Evolutionary conservation across 2,797 vertebrate genomes (phyloP), one percentile per base, ranked within the genome.

Genomic region (Antennarius maculatus): DNA sequence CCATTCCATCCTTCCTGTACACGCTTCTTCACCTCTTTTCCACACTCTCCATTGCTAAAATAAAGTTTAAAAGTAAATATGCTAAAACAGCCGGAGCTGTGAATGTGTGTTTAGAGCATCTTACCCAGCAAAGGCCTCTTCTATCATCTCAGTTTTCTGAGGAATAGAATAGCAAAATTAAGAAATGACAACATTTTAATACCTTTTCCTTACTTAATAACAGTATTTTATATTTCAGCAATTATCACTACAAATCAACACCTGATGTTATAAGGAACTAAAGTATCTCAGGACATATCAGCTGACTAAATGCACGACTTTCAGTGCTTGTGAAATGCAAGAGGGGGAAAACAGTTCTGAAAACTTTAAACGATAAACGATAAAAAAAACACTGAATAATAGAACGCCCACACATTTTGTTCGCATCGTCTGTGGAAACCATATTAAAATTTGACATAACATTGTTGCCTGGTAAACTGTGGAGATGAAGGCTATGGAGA

Each of bases 91-190:
- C 9, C 12, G 12, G 0, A 13, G 12, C 4, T 37, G 23, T 23
- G 14, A 42, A 13, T 7, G 12, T 47, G 15, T 61, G 39, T 28
- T 34, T 45, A 4, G 39, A 8, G 31, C 10, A 57, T 47, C 95
- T 95, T 89, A 99, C 97, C 98, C 97, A 70, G 97, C 96, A 89
- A 99, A 99, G 39, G 97, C 98, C 83, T 99, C 98, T 87, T 99
- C 97, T 66, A 98, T 99, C 61, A 97, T 90, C 85, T 99, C 97
- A 0, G 97, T 99, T 95, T 99, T 99, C 98, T 99, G 53, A 49
- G 23, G 16, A 28, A 46, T 16, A 10, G 13, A 62, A 18, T n/a
- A 72, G 55, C 0, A 1, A 3, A 61, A n/a, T 18, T 41, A 1
- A 57, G 7, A 77, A 6, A 42, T 61, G 1, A 37, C 23, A 23